Conservation (phyloP, 2,113 vertebrate species). For the Merops nubicus region DNA sequence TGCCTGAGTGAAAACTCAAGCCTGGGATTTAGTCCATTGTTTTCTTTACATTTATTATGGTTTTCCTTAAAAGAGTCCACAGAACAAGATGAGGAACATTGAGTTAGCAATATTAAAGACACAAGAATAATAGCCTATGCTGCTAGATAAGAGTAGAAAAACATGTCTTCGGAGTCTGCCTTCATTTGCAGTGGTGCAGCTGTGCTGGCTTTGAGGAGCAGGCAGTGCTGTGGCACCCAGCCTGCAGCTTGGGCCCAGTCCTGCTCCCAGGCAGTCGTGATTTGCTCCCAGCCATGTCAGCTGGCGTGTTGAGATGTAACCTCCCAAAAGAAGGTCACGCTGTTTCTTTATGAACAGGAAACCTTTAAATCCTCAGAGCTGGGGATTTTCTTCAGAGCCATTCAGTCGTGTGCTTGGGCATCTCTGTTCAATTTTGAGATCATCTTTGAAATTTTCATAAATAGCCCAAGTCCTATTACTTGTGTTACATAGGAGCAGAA, state of each 20-base stretch:
- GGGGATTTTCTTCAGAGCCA: not conserved
- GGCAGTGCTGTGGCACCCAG: not conserved
- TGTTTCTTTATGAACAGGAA: not conserved
- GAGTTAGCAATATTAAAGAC: not conserved
- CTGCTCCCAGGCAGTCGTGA: not conserved
- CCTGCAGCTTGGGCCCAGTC: not conserved
- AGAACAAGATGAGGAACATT: fast-evolving
- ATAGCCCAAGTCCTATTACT: not conserved
- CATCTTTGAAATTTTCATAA: not conserved
- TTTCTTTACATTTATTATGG: not conserved
- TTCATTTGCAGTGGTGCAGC: not conserved
- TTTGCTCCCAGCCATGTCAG: not conserved
- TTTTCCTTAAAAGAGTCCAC: not conserved
- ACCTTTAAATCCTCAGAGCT: not conserved
- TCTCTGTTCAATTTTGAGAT: not conserved
- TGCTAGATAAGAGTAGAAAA: not conserved
- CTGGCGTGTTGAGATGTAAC: not conserved
- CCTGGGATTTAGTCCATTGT: not conserved
- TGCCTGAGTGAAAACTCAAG: not conserved
- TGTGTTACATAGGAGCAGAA: not conserved
- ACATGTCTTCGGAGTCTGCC: not conserved
- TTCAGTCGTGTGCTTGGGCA: not conserved
- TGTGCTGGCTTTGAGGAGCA: not conserved
- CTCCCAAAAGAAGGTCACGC: not conserved
- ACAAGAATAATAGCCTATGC: not conserved